Evolutionary conservation across 2,113 vertebrate species (phyloP).

Genomic region (Caloenas nicobarica): DNA sequence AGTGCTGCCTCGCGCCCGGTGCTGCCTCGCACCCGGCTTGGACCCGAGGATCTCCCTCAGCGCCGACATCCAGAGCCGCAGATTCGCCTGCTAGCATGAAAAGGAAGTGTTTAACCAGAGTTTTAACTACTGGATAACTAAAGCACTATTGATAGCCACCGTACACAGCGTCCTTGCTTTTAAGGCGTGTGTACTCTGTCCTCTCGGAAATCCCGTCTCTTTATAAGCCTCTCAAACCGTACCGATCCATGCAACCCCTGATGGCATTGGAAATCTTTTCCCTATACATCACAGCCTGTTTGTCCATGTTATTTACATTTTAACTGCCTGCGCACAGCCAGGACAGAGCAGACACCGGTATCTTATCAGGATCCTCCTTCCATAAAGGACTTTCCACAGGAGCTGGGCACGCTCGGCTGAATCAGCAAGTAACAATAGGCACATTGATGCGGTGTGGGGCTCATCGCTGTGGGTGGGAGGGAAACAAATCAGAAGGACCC

Average conservation of each 20-base stretch:
- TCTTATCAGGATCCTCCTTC: slow-evolving; percentile 43
- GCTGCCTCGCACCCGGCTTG: too few relatives aligned
- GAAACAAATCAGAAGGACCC: background rate
- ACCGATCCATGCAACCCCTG: accelerated
- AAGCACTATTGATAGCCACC: background rate
- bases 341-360: background rate
- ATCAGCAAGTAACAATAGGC: background rate
- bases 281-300: background rate
- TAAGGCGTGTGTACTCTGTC: background rate
- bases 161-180: background rate
- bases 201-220: background rate
- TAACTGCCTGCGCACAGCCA: background rate
- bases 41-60: accelerated
- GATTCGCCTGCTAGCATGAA: background rate
- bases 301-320: background rate
- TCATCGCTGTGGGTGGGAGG: accelerated
- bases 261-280: background rate
- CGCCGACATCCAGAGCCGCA: background rate
- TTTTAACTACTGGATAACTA: background rate
- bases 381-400: slow-evolving; percentile 13
- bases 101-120: background rate
- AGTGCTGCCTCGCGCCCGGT: background rate
- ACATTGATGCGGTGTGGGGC: accelerated
- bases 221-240: background rate
- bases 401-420: accelerated